Conservation (phyloP, 2,797 vertebrate genomes). For the Anableps anableps region DNA sequence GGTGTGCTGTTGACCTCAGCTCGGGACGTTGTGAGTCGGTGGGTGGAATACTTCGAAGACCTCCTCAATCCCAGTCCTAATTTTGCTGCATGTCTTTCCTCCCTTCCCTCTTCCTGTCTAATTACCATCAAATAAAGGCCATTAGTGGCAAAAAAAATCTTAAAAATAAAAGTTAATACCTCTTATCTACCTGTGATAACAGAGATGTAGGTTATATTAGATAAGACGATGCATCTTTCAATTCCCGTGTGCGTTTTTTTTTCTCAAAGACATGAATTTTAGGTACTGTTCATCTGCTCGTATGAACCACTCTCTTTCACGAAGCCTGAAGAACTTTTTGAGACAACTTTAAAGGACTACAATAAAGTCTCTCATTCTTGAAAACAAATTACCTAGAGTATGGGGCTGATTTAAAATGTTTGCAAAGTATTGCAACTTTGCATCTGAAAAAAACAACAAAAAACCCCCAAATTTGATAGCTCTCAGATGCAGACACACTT, state of each 20-base stretch:
- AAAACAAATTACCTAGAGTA: neutral
- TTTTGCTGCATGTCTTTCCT: too few relatives aligned
- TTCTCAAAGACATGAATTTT: neutral
- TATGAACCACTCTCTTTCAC: neutral
- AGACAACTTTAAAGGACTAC: neutral
- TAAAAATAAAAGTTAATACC: too few relatives aligned
- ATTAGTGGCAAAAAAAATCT: too few relatives aligned
- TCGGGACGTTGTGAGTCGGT: too few relatives aligned
- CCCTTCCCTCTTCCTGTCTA: too few relatives aligned
- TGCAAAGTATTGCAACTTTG: neutral
- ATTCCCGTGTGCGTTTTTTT: neutral
- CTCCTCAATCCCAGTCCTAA: too few relatives aligned
- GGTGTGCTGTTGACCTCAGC: too few relatives aligned
- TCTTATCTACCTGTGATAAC: too few relatives aligned
- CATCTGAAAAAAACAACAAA: neutral
- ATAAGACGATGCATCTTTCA: neutral
- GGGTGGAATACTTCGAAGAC: too few relatives aligned
- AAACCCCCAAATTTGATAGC: neutral
- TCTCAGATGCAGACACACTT: constrained; percentile 11
- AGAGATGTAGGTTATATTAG: neutral
- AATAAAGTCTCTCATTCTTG: neutral
- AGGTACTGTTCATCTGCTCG: neutral
- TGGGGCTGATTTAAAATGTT: neutral
- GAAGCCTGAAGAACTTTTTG: neutral
- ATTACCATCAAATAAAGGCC: too few relatives aligned